Evolutionary conservation across 1,140 invertebrate genomes (phyloP), one percentile per base, ranked within the genome.

Genomic region (Anoplophora glabripennis): DNA sequence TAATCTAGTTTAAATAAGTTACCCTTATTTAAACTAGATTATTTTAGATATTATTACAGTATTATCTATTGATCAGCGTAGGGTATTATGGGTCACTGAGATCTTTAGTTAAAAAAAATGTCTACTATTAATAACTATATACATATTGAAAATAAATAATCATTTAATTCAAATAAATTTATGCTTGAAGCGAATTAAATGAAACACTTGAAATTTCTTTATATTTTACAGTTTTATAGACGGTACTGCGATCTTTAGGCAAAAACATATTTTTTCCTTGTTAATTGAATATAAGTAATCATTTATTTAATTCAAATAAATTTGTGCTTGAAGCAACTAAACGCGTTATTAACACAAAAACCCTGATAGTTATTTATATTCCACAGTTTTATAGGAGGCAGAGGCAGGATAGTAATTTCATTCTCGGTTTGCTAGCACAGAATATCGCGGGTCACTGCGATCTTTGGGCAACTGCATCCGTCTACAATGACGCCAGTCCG

Each of bases 401-500:
- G 42, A 44, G 21, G 21, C 14, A 44, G 15, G 21, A 44, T 17
- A 44, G 14, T 12, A 4, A 14, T 1, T n/a, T n/a, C n/a, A n/a
- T n/a, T n/a, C n/a, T n/a, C n/a, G n/a, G n/a, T n/a, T n/a, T n/a
- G n/a, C n/a, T n/a, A n/a, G n/a, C n/a, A n/a, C n/a, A n/a, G n/a
- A n/a, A n/a, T n/a, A n/a, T n/a, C 14, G 10, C 34, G 35, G 17
- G 12, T 51, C 35, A 34, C 12, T 38, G 14, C 48, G 33, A 51
- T 14, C 33, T 51, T 51, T 51, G 44, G 48, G 48, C 48, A 34
- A 51, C 48, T 51, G 21, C 48, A 51, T 51, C 18, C 35, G 18
- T 51, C 33, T 14, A 49, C 18, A 49, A 42, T 51, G 47, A 49
- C 46, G 56, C 48, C 56, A 58, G 33, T 36, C 52, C 56, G 44